These are phyloP conservation scores for Lithophane leautieri DNA, from an alignment of 2,888 invertebrate genomes.

Conservation along the genomic window DNA sequence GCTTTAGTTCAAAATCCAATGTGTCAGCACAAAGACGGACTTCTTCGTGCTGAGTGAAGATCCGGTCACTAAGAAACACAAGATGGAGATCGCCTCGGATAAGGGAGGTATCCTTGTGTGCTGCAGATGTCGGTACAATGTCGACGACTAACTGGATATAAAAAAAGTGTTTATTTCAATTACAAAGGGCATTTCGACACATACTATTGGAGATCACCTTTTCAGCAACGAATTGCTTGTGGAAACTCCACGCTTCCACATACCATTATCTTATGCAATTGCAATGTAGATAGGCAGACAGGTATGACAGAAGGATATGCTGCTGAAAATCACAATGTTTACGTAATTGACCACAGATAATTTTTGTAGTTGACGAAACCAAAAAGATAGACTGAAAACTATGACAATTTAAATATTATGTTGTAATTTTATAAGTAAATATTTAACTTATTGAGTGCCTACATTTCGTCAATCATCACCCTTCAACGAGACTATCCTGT, in stretches of 20 bases:
- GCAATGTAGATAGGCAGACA: too few relatives aligned
- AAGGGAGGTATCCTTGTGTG: constrained; percentile 63
- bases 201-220: too few relatives aligned
- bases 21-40: constrained; percentile 45
- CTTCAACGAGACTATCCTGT: not conserved
- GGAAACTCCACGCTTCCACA: too few relatives aligned
- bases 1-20: constrained; percentile 44
- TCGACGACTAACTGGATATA: not conserved
- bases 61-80: not conserved
- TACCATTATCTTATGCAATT: too few relatives aligned
- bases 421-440: not conserved
- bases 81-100: constrained; percentile 49
- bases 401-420: not conserved
- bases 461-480: not conserved
- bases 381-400: constrained; percentile 25
- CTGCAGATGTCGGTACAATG: constrained; percentile 59
- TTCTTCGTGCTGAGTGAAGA: constrained; percentile 62
- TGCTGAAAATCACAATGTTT: not conserved
- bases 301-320: not conserved
- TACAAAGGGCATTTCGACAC: too few relatives aligned
- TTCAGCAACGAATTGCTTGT: too few relatives aligned
- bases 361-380: not conserved
- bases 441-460: not conserved
- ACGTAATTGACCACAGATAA: not conserved
- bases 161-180: too few relatives aligned